Evolutionary conservation across 2,888 invertebrate genomes (phyloP).

Genomic region (Oligia strigilis): DNA sequence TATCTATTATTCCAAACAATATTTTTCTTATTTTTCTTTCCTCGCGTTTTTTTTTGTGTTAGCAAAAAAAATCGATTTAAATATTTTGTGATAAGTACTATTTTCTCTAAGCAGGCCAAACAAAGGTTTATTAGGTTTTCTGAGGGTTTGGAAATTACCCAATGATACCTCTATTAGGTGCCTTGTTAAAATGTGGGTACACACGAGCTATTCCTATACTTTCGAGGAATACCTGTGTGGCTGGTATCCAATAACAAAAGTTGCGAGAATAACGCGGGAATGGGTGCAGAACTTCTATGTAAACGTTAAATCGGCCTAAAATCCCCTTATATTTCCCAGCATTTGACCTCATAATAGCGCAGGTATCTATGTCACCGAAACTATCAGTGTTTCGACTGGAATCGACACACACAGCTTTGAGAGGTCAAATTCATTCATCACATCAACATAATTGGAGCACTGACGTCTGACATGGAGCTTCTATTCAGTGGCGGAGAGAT

Average conservation of each 20-base stretch:
- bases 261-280: background rate
- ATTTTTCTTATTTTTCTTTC: background rate
- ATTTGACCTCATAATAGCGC: background rate
- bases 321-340: background rate
- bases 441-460: constrained; percentile 52
- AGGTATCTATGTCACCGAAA: background rate
- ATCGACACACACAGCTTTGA: constrained; percentile 30
- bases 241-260: constrained; percentile 7
- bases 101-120: background rate
- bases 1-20: background rate
- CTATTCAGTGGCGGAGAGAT: constrained; percentile 39
- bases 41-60: background rate
- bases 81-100: background rate
- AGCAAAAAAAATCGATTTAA: background rate
- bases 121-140: background rate
- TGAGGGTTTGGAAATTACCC: background rate
- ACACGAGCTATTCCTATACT: background rate
- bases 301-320: background rate
- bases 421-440: constrained; percentile 53
- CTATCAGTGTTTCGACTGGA: constrained; percentile 17
- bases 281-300: background rate
- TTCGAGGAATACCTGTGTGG: constrained; percentile 1
- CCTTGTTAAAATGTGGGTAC: background rate
- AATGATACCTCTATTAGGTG: background rate
- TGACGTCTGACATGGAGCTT: constrained; percentile 51